These are phyloP conservation scores for Galeopsomyia nigrocyanea DNA, from an alignment of 2,888 invertebrate genomes.

Conservation along the genomic window DNA sequence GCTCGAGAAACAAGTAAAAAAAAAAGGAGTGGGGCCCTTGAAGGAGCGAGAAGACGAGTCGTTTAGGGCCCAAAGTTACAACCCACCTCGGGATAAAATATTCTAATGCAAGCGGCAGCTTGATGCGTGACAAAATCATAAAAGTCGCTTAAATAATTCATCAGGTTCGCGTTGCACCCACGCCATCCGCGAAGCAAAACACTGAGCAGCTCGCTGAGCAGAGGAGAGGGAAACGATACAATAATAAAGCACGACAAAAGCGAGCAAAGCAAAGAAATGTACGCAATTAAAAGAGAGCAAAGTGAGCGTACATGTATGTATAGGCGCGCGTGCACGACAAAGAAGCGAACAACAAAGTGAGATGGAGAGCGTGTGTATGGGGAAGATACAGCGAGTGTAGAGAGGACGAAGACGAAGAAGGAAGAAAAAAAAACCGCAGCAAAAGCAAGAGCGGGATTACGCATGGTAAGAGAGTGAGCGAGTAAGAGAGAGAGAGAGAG, in stretches of 20 bases:
- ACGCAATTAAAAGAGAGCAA: conserved; percentile 34
- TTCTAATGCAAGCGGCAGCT: too few relatives aligned
- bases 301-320: neutral
- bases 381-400: neutral
- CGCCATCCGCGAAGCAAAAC: neutral
- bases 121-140: too few relatives aligned
- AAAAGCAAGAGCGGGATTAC: conserved; percentile 4
- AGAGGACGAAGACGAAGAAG: neutral
- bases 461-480: conserved; percentile 33
- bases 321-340: conserved; percentile 1
- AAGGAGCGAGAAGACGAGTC: conserved; percentile 6
- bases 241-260: conserved; percentile 4
- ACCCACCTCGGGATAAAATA: neutral
- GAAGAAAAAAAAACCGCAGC: too few relatives aligned
- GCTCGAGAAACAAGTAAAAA: conserved; percentile 8
- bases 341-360: conserved; percentile 6
- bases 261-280: conserved; percentile 2
- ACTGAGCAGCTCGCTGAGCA: too few relatives aligned
- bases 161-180: neutral
- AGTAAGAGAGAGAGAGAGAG: conserved; percentile 4
- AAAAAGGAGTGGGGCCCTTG: neutral
- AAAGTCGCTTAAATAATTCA: too few relatives aligned
- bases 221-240: neutral
- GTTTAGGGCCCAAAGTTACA: conserved; percentile 19
- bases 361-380: neutral